phyloP scores from a whole-genome alignment of 1,140 invertebrate species.

The Drosophila insularis region DNA sequence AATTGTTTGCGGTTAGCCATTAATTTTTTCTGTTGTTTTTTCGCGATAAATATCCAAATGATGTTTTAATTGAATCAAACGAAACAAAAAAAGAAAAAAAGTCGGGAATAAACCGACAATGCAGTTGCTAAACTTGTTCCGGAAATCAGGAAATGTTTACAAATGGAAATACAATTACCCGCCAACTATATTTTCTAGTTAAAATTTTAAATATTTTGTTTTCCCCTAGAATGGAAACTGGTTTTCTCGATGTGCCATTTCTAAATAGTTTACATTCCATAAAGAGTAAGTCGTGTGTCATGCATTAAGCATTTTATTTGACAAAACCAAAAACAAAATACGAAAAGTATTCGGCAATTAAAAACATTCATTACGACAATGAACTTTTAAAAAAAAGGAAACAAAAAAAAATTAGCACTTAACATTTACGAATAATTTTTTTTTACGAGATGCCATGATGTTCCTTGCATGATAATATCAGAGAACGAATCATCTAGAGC shows the following conservation, averaged over 20 bases:
- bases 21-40: conserved; percentile 22
- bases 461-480: conserved; percentile 66
- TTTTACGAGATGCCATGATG: conserved; percentile 41
- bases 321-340: background rate
- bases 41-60: conserved; percentile 46
- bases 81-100: conserved; percentile 17
- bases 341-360: conserved; percentile 14
- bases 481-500: conserved; percentile 34
- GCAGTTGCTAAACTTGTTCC: conserved; percentile 28
- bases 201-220: background rate
- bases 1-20: conserved; percentile 21
- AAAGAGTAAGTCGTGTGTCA: background rate
- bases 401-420: conserved; percentile 46
- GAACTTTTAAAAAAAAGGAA: conserved; percentile 32
- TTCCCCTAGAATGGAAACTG: background rate
- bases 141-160: conserved; percentile 10
- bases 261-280: background rate
- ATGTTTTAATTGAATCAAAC: conserved; percentile 52
- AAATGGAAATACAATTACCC: background rate
- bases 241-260: conserved; percentile 12
- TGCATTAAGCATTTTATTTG: background rate
- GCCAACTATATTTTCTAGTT: conserved; percentile 7
- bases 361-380: conserved; percentile 33
- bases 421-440: conserved; percentile 45
- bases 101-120: background rate